Evolutionary conservation across 2,113 vertebrate species (phyloP), one percentile per base, ranked within the genome.

Genomic region (Cynocephalus volans): DNA sequence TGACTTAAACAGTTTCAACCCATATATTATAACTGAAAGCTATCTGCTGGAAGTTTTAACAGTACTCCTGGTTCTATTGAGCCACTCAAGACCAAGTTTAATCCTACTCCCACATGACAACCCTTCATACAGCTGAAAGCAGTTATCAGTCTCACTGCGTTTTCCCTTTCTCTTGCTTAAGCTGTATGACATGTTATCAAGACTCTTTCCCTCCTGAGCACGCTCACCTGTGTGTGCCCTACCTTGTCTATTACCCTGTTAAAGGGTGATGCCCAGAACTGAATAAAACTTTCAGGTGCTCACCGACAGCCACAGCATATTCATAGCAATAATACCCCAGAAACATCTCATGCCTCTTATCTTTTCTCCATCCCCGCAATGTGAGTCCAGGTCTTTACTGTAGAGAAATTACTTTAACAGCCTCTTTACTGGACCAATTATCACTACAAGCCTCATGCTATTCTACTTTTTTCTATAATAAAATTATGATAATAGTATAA

Each of bases 51-150:
- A 86, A 26, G 11, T 76, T 69, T 90, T 79, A 67, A 69, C 83
- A 70, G 19, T 70, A 28, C 60, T 86, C 45, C 56, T 92, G 6
- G 41, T 83, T 86, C 86, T 95, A 21, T 33, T 83, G 79, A 90
- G 60, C 28, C 79, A 97, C 86, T 93, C 45, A 93, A 67, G 36
- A 87, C 82, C 50, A 75, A 62, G n/a, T 76, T 86, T 92, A 97
- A 97, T 92, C 58, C 75, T 45, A 95, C 36, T 92, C 52, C 31
- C 69, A 80, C n/a, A 9, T 69, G 96, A 97, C 89, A 97, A n/a
- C 41, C 45, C 79, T 83, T 96, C 89, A 97, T 88, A 80, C 7
- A 70, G 45, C 36, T 95, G 79, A 96, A 91, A 86, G 82, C 73
- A 76, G 73, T 41, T 92, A 95, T 96, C 92, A 80, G 64, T 81